Conservation (phyloP, 2,888 invertebrate genomes). For the Megaustenia siamemsis region DNA sequence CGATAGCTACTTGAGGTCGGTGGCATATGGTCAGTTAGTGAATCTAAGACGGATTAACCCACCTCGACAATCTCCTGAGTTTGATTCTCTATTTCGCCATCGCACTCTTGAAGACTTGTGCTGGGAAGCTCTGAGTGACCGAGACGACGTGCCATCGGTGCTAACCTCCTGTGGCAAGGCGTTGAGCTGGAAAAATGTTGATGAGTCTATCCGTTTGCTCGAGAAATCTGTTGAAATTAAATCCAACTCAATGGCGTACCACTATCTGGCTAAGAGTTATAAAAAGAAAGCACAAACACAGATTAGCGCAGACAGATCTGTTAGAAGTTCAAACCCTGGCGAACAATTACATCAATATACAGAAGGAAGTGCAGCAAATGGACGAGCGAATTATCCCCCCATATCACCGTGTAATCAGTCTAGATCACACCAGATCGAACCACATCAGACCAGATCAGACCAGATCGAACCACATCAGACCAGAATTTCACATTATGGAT, state of each 20-base stretch:
- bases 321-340: no score
- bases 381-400: no score
- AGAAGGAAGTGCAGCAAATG: no score
- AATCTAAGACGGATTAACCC: background rate
- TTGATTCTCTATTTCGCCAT: background rate
- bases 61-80: background rate
- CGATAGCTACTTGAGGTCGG: background rate
- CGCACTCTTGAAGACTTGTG: background rate
- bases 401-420: background rate
- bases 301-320: background rate
- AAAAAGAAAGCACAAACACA: background rate
- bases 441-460: background rate
- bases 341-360: no score
- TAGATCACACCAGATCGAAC: no score
- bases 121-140: background rate
- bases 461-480: no score
- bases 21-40: constrained; percentile 23
- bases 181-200: background rate
- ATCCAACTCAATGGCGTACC: background rate
- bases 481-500: no score
- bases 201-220: background rate
- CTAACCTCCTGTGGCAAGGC: background rate
- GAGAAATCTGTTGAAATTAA: constrained; percentile 7
- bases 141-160: background rate
- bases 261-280: constrained; percentile 11